Evolutionary conservation across 1,140 invertebrate species (phyloP).

Genomic region (Atta colombica): DNA sequence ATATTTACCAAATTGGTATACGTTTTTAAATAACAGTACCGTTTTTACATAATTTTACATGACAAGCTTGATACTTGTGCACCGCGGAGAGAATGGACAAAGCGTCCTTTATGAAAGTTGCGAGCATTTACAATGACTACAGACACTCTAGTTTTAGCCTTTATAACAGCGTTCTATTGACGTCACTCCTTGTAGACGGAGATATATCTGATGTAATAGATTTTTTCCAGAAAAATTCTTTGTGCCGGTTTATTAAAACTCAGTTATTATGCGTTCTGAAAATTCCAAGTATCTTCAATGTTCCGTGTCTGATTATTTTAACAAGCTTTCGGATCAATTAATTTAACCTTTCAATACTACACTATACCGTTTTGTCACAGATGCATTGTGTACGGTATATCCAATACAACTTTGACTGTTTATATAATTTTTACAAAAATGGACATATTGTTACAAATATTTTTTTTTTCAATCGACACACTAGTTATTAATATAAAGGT

Average conservation of each 20-base stretch:
- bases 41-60: slow-evolving; percentile 56
- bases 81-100: slow-evolving; percentile 16
- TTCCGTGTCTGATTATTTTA: background rate
- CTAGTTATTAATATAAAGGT: too few species aligned
- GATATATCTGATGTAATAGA: slow-evolving; percentile 27
- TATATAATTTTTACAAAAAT: too few species aligned
- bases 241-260: slow-evolving; percentile 9
- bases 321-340: background rate
- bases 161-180: slow-evolving; percentile 33
- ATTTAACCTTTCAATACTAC: background rate
- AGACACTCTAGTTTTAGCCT: slow-evolving; percentile 44
- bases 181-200: slow-evolving; percentile 33
- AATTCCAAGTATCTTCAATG: background rate
- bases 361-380: too few species aligned
- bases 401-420: too few species aligned
- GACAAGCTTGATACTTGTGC: slow-evolving; percentile 20
- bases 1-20: slow-evolving; percentile 47
- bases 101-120: slow-evolving; percentile 43
- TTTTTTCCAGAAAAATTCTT: slow-evolving; percentile 31
- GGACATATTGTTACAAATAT: too few species aligned
- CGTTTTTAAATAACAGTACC: slow-evolving; percentile 32
- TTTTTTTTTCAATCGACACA: too few species aligned
- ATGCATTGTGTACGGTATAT: too few species aligned
- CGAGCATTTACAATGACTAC: slow-evolving; percentile 53
- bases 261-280: background rate